Percentiles rank a stretch among this genome's conserved stretches.
Conservation (phyloP, 1,140 invertebrate species). For the Adoxophyes honmai region DNA sequence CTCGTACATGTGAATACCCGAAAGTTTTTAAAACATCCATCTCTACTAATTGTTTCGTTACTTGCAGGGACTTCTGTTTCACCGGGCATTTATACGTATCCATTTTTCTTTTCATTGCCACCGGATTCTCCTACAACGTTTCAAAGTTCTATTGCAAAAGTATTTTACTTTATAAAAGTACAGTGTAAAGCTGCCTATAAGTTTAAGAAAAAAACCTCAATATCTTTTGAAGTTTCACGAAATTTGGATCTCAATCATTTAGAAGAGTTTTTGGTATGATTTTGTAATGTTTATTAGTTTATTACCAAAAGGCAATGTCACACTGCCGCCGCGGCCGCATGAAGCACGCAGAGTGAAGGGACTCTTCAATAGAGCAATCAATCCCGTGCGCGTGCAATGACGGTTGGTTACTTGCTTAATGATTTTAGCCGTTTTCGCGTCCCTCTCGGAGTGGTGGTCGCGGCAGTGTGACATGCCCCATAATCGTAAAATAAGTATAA, state of each 20-base stretch:
- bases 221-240: conserved; percentile 40
- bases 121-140: conserved; percentile 51
- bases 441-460: no score
- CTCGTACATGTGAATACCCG: neutral
- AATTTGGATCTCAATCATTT: conserved; percentile 48
- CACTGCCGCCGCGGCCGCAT: no score
- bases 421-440: no score
- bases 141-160: conserved; percentile 50
- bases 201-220: conserved; percentile 25
- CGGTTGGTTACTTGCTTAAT: no score
- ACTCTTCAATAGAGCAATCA: no score
- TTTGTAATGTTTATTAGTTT: no score
- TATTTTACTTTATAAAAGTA: conserved; percentile 44
- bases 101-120: conserved; percentile 55
- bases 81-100: conserved; percentile 43
- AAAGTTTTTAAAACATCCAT: no score
- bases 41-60: conserved; percentile 15
- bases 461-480: no score
- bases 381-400: no score
- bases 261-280: conserved; percentile 43
- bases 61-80: conserved; percentile 47
- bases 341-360: no score
- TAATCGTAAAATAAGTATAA: no score
- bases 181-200: conserved; percentile 37
- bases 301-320: no score